phyloP scores from a whole-genome alignment of 1,140 invertebrate genomes.

The Camponotus pennsylvanicus region DNA sequence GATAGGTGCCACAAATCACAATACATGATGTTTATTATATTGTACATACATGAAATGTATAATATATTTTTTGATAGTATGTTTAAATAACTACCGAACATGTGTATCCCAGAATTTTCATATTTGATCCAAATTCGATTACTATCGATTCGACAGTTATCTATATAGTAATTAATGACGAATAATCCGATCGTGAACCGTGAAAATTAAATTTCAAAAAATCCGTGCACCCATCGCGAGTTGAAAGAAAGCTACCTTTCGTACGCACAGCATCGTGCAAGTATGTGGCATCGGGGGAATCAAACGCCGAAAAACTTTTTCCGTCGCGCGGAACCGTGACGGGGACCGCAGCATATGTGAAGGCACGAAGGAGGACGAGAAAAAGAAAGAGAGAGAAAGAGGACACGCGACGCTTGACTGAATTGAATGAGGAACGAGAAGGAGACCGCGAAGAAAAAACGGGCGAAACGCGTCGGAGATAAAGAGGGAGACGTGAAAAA shows the following conservation, averaged over 20 bases:
- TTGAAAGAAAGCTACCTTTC: slow-evolving; percentile 16
- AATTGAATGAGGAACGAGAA: not conserved
- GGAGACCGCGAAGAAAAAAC: not conserved
- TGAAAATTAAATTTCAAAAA: slow-evolving; percentile 31
- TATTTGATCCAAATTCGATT: not conserved
- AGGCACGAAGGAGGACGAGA: not conserved
- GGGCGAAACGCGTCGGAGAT: slow-evolving; percentile 16
- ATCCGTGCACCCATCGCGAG: slow-evolving; percentile 20
- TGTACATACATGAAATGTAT: not conserved
- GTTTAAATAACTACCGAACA: not conserved
- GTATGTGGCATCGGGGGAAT: slow-evolving; percentile 66
- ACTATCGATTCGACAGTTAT: not conserved
- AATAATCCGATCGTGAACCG: not conserved
- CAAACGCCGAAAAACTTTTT: slow-evolving; percentile 75
- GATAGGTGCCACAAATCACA: not conserved
- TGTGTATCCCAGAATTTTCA: not conserved
- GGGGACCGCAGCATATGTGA: slow-evolving; percentile 34
- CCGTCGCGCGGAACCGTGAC: slow-evolving; percentile 63
- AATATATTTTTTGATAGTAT: not conserved
- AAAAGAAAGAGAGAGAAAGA: not conserved
- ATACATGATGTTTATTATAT: not conserved
- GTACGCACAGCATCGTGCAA: slow-evolving; percentile 43
- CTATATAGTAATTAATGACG: too few relatives aligned
- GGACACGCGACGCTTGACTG: not conserved
- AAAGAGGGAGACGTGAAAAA: slow-evolving; percentile 7